Percentiles rank a stretch among this genome's conserved stretches.
Conservation (phyloP, 1,140 invertebrate genomes). For the Globodera rostochiensis region DNA sequence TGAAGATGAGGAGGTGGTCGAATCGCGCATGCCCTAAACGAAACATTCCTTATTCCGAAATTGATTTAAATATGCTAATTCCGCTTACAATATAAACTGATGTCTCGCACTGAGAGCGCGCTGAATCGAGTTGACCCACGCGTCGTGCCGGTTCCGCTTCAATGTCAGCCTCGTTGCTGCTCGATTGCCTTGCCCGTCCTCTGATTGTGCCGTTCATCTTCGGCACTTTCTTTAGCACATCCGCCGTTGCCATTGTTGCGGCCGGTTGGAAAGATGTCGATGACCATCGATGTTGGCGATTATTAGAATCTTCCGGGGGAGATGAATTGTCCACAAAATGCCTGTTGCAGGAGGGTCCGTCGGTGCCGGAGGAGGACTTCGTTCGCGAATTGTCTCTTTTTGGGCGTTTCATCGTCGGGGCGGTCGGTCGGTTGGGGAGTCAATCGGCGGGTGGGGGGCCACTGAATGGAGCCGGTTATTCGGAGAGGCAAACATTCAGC, state of each 20-base stretch:
- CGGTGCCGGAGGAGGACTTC: background rate
- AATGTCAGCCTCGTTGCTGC: background rate
- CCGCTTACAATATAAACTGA: no score
- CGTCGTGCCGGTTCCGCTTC: background rate
- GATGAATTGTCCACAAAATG: background rate
- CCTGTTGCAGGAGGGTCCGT: background rate
- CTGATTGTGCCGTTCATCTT: constrained; percentile 3
- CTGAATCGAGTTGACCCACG: no score
- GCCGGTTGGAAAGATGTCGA: background rate
- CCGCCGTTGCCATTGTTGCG: constrained; percentile 2
- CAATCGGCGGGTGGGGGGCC: no score
- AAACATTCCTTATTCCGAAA: background rate
- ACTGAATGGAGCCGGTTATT: no score
- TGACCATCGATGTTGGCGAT: background rate
- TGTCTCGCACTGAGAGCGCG: no score
- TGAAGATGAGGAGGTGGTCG: constrained; percentile 18
- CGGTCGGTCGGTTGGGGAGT: no score
- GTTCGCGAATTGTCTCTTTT: background rate
- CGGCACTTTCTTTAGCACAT: constrained; percentile 1
- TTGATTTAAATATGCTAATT: background rate
- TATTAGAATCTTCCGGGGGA: background rate
- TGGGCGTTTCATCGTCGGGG: background rate
- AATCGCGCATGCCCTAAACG: constrained; percentile 1
- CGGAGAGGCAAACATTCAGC: no score
- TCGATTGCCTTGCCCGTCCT: background rate